phyloP scores from a whole-genome alignment of 2,797 vertebrate species.

The Rhinatrema bivittatum region DNA sequence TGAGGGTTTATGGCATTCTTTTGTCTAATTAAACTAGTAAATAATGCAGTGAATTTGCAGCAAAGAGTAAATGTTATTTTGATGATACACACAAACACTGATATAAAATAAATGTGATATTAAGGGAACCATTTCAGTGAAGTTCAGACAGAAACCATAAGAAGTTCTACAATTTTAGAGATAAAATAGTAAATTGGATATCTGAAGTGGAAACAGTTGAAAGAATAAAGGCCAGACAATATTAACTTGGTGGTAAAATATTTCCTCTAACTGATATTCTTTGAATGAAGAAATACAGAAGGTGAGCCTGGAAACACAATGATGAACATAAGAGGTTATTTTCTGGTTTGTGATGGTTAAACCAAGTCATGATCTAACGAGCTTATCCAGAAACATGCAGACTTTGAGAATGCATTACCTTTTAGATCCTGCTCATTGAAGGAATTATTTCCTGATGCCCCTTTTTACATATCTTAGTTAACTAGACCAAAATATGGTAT shows the following conservation, averaged over 20 bases:
- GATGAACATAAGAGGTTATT: slow-evolving; percentile 7
- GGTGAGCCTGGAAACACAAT: neutral
- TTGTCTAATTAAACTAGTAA: slow-evolving; percentile 54
- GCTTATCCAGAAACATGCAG: slow-evolving; percentile 1
- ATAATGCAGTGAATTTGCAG: slow-evolving; percentile 66
- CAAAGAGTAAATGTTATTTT: slow-evolving; percentile 61
- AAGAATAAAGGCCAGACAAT: slow-evolving; percentile 14
- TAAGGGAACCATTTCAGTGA: slow-evolving; percentile 55
- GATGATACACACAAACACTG: slow-evolving; percentile 55
- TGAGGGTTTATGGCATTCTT: slow-evolving; percentile 48
- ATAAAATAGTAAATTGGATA: slow-evolving; percentile 23
- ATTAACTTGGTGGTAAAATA: neutral
- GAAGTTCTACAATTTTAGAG: slow-evolving; percentile 12
- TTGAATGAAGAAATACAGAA: too few relatives aligned
- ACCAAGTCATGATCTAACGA: neutral
- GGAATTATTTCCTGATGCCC: too few relatives aligned
- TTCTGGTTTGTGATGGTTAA: slow-evolving; percentile 4
- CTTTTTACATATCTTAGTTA: too few relatives aligned
- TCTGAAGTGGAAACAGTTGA: slow-evolving; percentile 14
- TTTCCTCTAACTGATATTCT: neutral
- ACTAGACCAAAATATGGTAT: too few relatives aligned
- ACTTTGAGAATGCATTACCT: neutral
- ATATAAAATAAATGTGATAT: slow-evolving; percentile 61
- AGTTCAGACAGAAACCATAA: slow-evolving; percentile 40
- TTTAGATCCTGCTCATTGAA: too few relatives aligned